Evolutionary conservation across 1,140 invertebrate genomes (phyloP), one percentile per base, ranked within the genome.

Genomic region (Melanaphis sacchari): DNA sequence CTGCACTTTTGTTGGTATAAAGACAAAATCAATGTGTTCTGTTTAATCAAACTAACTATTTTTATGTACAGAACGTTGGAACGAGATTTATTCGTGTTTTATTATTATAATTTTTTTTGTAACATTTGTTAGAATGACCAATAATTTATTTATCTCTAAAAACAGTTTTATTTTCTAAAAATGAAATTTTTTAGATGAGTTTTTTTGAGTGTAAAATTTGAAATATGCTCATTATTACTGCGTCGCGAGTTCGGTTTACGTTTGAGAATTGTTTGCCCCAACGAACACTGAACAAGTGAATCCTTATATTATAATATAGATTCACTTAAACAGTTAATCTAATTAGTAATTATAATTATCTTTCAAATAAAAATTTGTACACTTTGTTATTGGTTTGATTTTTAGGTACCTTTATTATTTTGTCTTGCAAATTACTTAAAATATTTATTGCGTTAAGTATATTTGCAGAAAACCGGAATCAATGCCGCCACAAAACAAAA

Each of bases 221-320:
- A 76, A n/a, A 66, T 31, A 76, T 76, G 15, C 36, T 18, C n/a
- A 85, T 85, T 40, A 40, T 84, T 85, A 85, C 49, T 88, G n/a
- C 21, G 41, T n/a, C 8, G 9, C 5, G 41, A 88, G 85, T 46
- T 88, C 6, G 85, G 24, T 87, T 54, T 54, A 11, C 9, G 43
- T 89, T 52, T 8, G 36, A 66, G 8, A 90, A 59, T 1, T n/a
- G 41, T 90, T 41, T 41, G 24, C 6, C 18, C 3, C 38, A 21
- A 90, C 5, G 87, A 46, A n/a, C 24, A 84, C 22, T 18, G 9
- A 49, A 49, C 36, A 49, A 76, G 59, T 76, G 59, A n/a, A 76
- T 36, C 46, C 46, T 88, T 59, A 90, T 59, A 59, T 18, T 90
- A 41, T 90, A 31, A 90, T 66, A 41, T 24, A 54, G 26, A 90